phyloP scores from a whole-genome alignment of 2,888 invertebrate species.

The Tyria jacobaeae region DNA sequence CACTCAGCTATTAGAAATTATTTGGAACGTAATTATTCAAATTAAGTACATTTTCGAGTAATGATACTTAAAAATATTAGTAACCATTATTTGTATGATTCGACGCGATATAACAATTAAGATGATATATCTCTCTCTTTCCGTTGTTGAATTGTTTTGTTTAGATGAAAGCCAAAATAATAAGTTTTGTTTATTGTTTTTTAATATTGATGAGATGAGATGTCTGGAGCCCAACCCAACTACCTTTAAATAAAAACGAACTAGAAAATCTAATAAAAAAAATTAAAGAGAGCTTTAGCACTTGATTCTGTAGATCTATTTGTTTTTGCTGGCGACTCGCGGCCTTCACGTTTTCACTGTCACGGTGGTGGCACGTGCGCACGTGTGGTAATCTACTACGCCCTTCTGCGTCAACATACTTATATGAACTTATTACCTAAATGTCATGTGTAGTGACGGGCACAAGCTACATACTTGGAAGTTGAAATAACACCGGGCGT shows the following conservation, averaged over 20 bases:
- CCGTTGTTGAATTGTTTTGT: too few species aligned
- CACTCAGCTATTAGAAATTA: background rate
- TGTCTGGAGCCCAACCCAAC: too few species aligned
- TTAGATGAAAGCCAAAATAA: too few species aligned
- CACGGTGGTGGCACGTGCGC: slow-evolving; percentile 51
- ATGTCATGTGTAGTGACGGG: slow-evolving; percentile 1
- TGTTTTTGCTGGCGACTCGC: slow-evolving; percentile 17
- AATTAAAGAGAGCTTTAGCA: background rate
- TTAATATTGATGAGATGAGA: too few species aligned
- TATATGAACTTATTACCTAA: slow-evolving; percentile 14
- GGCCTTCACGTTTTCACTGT: slow-evolving; percentile 64
- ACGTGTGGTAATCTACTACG: slow-evolving; percentile 26
- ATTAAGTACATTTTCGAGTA: too few species aligned
- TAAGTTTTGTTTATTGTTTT: too few species aligned
- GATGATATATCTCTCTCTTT: too few species aligned
- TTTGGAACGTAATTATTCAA: too few species aligned
- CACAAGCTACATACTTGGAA: background rate
- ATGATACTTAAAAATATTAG: too few species aligned
- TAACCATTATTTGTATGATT: too few species aligned
- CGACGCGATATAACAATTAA: too few species aligned
- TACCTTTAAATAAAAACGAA: too few species aligned
- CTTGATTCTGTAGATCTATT: background rate
- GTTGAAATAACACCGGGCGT: background rate
- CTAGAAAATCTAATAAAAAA: background rate
- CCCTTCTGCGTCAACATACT: slow-evolving; percentile 12